phyloP scores from a whole-genome alignment of 2,113 vertebrate species.

The Speoplatyrhinus poulsoni region DNA sequence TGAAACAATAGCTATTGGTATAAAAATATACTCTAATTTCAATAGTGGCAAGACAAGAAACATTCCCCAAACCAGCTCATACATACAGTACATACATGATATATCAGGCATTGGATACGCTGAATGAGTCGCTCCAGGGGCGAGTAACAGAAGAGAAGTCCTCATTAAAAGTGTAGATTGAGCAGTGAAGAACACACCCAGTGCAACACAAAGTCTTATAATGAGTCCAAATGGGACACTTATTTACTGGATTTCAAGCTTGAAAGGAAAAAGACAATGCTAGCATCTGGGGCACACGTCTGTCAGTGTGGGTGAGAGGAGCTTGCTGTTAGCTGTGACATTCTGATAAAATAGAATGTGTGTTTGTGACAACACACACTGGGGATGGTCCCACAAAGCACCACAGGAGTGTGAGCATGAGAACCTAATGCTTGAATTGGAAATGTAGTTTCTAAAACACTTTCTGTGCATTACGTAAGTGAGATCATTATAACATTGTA shows the following conservation, averaged over 20 bases:
- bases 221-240: constrained; percentile 51
- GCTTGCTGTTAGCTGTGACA: too few species aligned
- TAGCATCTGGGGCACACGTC: constrained; percentile 15
- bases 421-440: too few species aligned
- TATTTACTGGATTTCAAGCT: constrained; percentile 13
- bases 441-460: too few species aligned
- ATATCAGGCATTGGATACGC: not conserved
- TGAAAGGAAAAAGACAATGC: constrained; percentile 10
- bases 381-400: too few species aligned
- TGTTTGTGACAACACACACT: too few species aligned
- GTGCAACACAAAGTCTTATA: constrained; percentile 28
- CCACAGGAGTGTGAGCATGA: too few species aligned
- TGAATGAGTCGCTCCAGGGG: not conserved
- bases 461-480: too few species aligned
- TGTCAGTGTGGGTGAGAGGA: not conserved
- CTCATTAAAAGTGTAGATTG: constrained; percentile 18
- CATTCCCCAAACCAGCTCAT: not conserved
- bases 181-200: constrained; percentile 19
- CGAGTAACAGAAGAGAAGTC: not conserved
- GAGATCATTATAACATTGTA: too few species aligned
- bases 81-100: too few species aligned
- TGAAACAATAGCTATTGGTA: too few species aligned
- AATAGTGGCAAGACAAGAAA: not conserved
- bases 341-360: too few species aligned
- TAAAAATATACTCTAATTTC: too few species aligned